A percentile compares a stretch with the other conserved stretches of the same genome.
Evolutionary conservation across 1,140 invertebrate species (phyloP).

Genomic region (Nasonia vitripennis): DNA sequence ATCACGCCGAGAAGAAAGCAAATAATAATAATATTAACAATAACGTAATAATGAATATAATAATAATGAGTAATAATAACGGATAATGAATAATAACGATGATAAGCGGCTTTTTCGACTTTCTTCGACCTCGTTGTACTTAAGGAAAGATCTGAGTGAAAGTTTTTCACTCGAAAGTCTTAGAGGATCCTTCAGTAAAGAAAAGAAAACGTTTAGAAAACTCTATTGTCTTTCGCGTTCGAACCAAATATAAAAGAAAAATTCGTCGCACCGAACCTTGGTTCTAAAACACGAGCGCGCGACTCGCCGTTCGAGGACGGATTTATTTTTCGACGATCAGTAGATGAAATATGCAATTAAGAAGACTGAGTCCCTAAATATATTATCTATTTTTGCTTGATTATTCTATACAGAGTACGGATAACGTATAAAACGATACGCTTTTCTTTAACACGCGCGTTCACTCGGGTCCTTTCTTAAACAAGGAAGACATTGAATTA

Average conservation of each 20-base stretch:
- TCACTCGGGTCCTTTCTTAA: slow-evolving; percentile 51
- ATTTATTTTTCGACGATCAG: slow-evolving; percentile 40
- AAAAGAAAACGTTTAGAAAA: background rate
- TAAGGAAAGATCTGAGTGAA: slow-evolving; percentile 50
- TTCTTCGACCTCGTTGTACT: slow-evolving; percentile 23
- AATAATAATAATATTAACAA: slow-evolving; percentile 32
- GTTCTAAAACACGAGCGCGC: background rate
- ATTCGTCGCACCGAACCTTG: background rate
- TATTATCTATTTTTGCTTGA: slow-evolving; percentile 36
- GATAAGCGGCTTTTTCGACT: slow-evolving; percentile 20
- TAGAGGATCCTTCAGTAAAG: background rate
- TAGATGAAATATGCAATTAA: slow-evolving; percentile 33
- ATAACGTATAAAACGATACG: background rate
- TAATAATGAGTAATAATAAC: slow-evolving; percentile 20
- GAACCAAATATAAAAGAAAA: background rate
- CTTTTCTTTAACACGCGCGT: slow-evolving; percentile 21
- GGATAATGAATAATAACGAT: slow-evolving; percentile 16
- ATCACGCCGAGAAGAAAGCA: slow-evolving; percentile 2
- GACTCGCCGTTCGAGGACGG: slow-evolving; percentile 4
- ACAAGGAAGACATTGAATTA: slow-evolving; percentile 28
- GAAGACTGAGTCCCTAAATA: slow-evolving; percentile 43
- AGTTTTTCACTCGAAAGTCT: slow-evolving; percentile 20
- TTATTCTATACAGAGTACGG: slow-evolving; percentile 5
- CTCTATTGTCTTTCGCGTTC: background rate
- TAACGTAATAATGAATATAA: slow-evolving; percentile 3